These are phyloP conservation scores for Spongia lamella DNA, from an alignment of 37 sponge, comb jelly and placozoan genomes.

Conservation along the genomic window DNA sequence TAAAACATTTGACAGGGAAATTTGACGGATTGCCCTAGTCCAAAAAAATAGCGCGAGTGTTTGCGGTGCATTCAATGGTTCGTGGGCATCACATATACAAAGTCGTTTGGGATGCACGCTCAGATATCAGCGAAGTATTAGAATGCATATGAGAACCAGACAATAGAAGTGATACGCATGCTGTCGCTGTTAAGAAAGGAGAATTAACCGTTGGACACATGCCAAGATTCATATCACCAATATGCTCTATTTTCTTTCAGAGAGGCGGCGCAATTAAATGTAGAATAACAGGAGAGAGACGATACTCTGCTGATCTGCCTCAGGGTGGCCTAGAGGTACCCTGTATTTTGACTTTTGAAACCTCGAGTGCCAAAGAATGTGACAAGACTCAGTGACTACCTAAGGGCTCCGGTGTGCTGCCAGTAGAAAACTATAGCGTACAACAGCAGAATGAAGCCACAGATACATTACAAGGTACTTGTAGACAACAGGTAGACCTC, in stretches of 20 bases:
- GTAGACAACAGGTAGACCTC: too few species aligned
- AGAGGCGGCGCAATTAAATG: slow-evolving; percentile 4
- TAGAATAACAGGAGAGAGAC: slow-evolving; percentile 8
- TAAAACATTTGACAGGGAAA: too few species aligned
- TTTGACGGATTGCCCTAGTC: too few species aligned
- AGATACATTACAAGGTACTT: too few species aligned
- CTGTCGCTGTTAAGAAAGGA: slow-evolving; percentile 15
- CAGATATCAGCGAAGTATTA: slow-evolving; percentile 2
- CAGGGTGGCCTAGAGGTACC: slow-evolving; percentile 14
- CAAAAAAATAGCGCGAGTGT: too few species aligned
- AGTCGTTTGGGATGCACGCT: background rate
- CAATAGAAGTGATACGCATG: slow-evolving; percentile 18
- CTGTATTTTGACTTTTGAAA: slow-evolving; percentile 7
- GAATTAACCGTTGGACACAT: slow-evolving; percentile 13
- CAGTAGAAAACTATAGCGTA: too few species aligned
- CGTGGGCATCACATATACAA: slow-evolving; percentile 3
- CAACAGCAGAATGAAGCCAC: too few species aligned
- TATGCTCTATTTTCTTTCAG: slow-evolving; percentile 16
- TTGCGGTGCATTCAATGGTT: too few species aligned
- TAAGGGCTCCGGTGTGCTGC: too few species aligned
- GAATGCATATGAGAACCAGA: background rate
- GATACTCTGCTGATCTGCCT: slow-evolving; percentile 1
- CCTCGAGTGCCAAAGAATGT: too few species aligned
- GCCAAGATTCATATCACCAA: slow-evolving; percentile 8
- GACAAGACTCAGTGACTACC: too few species aligned